Conservation (phyloP, 2,113 vertebrate species). For the Clarias batrachus region DNA sequence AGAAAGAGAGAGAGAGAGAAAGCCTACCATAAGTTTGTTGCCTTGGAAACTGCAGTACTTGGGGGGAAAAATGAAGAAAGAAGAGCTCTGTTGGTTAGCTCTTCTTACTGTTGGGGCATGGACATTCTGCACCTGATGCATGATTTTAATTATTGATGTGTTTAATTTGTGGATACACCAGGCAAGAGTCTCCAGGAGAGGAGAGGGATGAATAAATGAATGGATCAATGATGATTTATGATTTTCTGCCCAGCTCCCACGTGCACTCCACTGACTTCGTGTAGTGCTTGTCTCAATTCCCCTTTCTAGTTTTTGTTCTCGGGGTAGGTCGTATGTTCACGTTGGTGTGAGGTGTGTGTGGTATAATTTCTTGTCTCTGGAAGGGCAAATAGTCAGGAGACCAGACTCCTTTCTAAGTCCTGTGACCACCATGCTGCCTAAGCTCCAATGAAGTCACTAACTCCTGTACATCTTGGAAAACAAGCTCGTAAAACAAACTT, state of each 20-base stretch:
- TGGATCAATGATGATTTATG: constrained; percentile 48
- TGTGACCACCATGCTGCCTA: not conserved
- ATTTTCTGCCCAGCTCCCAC: constrained; percentile 22
- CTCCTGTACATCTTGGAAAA: not conserved
- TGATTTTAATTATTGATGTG: constrained; percentile 59
- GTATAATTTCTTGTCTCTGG: constrained; percentile 44
- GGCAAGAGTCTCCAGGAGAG: constrained; percentile 30
- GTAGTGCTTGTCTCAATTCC: constrained; percentile 41
- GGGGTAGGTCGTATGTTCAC: not conserved
- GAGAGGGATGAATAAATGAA: constrained; percentile 41
- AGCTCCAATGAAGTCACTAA: not conserved
- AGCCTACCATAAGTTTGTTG: constrained; percentile 56
- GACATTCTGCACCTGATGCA: constrained; percentile 58
- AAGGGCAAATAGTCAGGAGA: constrained; percentile 44
- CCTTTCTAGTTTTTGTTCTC: constrained; percentile 44
- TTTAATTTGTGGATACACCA: constrained; percentile 56
- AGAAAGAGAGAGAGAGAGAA: constrained; percentile 5
- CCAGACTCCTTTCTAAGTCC: constrained; percentile 43
- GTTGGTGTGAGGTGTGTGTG: not conserved
- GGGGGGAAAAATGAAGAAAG: constrained; percentile 14
- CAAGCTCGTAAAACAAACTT: not conserved
- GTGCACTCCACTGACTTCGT: not conserved
- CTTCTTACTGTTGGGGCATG: constrained; percentile 48
- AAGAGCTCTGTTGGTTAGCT: constrained; percentile 50
- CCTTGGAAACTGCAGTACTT: constrained; percentile 56